Conservation (phyloP, 2,888 invertebrate species). For the Mimachlamys varia region DNA sequence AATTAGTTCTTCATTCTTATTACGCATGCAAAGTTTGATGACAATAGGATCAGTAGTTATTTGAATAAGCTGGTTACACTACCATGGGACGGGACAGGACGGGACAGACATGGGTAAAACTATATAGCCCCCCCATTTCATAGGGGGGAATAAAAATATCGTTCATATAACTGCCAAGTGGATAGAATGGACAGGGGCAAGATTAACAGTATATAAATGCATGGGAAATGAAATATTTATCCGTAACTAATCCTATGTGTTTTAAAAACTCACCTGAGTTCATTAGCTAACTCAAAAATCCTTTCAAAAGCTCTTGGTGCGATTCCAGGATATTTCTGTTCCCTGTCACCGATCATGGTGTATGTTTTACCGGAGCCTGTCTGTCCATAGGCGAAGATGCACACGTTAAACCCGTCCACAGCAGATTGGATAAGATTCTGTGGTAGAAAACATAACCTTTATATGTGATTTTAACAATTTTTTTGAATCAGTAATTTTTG, state of each 20-base stretch:
- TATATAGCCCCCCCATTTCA: no score
- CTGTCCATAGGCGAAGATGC: constrained; percentile 99
- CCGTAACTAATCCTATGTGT: background rate
- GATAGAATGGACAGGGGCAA: no score
- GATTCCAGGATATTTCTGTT: constrained; percentile 79
- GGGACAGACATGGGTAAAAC: no score
- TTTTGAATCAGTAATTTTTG: no score
- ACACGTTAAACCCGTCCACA: constrained; percentile 99
- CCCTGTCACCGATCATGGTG: constrained; percentile 82
- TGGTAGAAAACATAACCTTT: constrained; percentile 40
- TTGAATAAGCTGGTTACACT: no score
- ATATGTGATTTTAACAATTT: no score
- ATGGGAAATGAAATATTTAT: background rate
- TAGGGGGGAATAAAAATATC: no score
- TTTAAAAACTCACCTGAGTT: constrained; percentile 67
- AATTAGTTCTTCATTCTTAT: no score
- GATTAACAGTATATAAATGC: background rate
- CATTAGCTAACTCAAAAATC: constrained; percentile 80
- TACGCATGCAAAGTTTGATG: no score
- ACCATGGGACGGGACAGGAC: no score
- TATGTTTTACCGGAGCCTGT: constrained; percentile 87
- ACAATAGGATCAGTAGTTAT: no score
- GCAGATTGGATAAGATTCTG: constrained; percentile 86
- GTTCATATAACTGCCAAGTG: no score
- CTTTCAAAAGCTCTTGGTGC: constrained; percentile 81